Conservation (phyloP, 2,888 invertebrate species). For the Neoascia interrupta region DNA sequence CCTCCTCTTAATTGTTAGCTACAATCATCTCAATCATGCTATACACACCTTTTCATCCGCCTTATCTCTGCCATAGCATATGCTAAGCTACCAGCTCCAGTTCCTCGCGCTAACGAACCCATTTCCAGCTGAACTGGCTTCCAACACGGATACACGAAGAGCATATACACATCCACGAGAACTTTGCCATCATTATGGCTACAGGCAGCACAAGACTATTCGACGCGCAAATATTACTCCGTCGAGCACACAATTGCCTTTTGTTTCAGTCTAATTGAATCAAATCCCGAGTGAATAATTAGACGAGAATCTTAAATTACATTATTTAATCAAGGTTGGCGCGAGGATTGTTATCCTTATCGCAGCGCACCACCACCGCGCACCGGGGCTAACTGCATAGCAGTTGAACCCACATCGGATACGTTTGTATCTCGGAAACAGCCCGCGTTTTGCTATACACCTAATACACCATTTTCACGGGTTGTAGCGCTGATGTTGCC, state of each 20-base stretch:
- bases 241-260: conserved; percentile 59
- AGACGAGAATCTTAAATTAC: conserved; percentile 68
- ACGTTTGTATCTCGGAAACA: conserved; percentile 5
- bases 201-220: conserved; percentile 13
- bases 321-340: conserved; percentile 65
- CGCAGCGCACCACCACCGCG: too few species aligned
- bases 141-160: too few species aligned
- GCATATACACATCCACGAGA: not conserved
- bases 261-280: conserved; percentile 67
- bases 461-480: too few species aligned
- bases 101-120: conserved; percentile 28
- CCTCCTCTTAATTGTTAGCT: not conserved
- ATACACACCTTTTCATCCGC: conserved; percentile 5
- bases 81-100: conserved; percentile 9
- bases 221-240: conserved; percentile 43
- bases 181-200: conserved; percentile 4
- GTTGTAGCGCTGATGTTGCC: too few species aligned
- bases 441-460: not conserved
- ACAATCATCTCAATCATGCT: conserved; percentile 35
- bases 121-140: conserved; percentile 20
- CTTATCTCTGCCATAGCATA: conserved; percentile 19
- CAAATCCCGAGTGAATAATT: conserved; percentile 66
- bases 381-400: conserved; percentile 35
- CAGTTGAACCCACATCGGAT: conserved; percentile 43
- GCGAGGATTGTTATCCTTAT: conserved; percentile 46